A percentile compares a stretch with the other conserved stretches of the same genome.
phyloP scores from a whole-genome alignment of 1,140 invertebrate species.

The Orchesella cincta region DNA sequence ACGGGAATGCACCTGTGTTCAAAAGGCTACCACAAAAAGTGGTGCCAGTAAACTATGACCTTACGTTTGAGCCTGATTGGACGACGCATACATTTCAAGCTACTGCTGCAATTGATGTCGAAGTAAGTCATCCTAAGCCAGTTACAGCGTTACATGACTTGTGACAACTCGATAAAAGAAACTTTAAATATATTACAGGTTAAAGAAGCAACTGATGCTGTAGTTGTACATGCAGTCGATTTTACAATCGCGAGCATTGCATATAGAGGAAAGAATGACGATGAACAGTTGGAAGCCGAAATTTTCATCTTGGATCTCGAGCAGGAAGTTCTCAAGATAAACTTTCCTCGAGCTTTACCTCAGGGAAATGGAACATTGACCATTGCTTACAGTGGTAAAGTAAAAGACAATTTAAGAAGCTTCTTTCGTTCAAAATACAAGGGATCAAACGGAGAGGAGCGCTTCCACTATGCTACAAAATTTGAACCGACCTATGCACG shows the following conservation, averaged over 20 bases:
- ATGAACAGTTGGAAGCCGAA: neutral
- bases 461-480: neutral
- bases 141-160: neutral
- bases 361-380: neutral
- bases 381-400: neutral
- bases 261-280: slow-evolving; percentile 5
- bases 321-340: neutral
- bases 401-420: neutral
- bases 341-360: neutral
- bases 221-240: neutral
- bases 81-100: neutral
- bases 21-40: neutral
- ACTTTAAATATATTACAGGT: too few relatives aligned
- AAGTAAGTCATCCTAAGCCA: too few relatives aligned
- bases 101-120: neutral
- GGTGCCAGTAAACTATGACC: slow-evolving; percentile 7
- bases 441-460: slow-evolving; percentile 4
- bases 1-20: neutral
- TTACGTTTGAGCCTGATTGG: slow-evolving; percentile 9
- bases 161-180: too few relatives aligned
- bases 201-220: neutral
- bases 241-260: too few relatives aligned
- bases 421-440: slow-evolving; percentile 8
- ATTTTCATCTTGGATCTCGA: neutral
- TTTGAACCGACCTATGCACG: slow-evolving; percentile 18